Evolutionary conservation across 2,113 vertebrate species (phyloP), one percentile per base, ranked within the genome.

Genomic region (Herpailurus yagouaroundi): DNA sequence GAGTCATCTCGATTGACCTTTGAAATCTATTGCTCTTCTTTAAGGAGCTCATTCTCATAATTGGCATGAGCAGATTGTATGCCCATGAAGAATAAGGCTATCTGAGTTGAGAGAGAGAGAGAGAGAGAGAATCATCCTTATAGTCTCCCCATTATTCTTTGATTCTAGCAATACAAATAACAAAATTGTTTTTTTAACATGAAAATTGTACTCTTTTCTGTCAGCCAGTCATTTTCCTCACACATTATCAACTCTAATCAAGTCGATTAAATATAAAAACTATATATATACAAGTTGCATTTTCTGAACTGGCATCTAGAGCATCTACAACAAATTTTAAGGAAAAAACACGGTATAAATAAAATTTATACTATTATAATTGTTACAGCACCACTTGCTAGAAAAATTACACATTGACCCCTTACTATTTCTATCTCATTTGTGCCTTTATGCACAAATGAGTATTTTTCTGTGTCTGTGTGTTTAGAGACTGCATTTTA

Each of bases 131-230:
- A 69, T 0, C 19, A 50, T 45, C 38, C 11, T 96, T 89, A 7
- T 27, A 63, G 48, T 60, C 91, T 25, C 16, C 82, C 93, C 68
- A 23, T 38, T 57, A 36, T 38, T 79, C 63, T 5, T 84, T 38
- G 36, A 9, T 76, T 97, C 66, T 71, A 90, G n/a, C 23, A 80
- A 90, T 91, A 64, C 0, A 25, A 97, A 97, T 90, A 94, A 97
- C 0, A 95, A 86, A 97, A 93, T 83, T 97, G 68, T 29, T 3
- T 13, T 27, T 94, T 98, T 98, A 89, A 88, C 77, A 96, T 94
- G 96, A 97, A 97, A 92, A 93, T 87, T 93, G 14, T 33, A 94
- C 66, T 63, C 84, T 76, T 1, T 69, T 48, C 23, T 55, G 13
- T 57, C 36, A 38, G 0, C 36, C 12, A 76, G 1, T 38, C 63